Base-by-base conservation (phyloP, 2,113 vertebrate species). In the Ceuthmochares aereus region DNA sequence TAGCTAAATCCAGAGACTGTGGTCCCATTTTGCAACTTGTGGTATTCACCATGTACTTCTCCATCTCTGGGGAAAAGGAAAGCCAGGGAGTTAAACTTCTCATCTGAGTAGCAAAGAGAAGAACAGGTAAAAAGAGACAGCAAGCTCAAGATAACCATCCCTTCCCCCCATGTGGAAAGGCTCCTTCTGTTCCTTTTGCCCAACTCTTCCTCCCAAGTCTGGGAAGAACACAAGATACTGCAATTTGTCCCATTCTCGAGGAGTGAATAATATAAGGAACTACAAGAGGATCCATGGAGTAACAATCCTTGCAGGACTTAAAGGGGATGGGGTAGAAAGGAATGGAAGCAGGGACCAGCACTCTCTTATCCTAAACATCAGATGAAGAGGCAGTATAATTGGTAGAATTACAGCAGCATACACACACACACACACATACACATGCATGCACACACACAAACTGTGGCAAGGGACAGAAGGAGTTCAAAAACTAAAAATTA, bases 371-470 rank as follows among this genome's bases (percentile, higher is more conserved):
- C n/a, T 68, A 72, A 79, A 60, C 10, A 30, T 8, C 8, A 5
- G 17, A n/a, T 40, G 27, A 91, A 63, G 32, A 75, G 52, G 47
- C 37, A 37, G 43, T 3, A 12, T 20, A 55, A 26, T 14, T 63
- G 51, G 29, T 17, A 47, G 34, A 74, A 91, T 42, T 78, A 63
- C 29, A 78, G 47, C 29, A 59, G n/a, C 15, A 9, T 29, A 59
- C 9, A 14, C 12, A 25, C 13, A 14, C 12, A 25, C 13, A 18
- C 45, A 18, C 17, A 34, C 9, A 12, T 6, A 16, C 12, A 22
- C 18, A 8, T 0, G 2, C 7, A 34, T 1, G 1, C 29, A 14
- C 10, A 16, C 17, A 30, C 27, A 26, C 7, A 63, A 79, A 47
- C 40, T 2, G 2, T 32, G 30, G 16, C 36, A 80, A 84, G 34